Base-by-base conservation (phyloP, 1,140 invertebrate species). In the Chionoecetes opilio region DNA sequence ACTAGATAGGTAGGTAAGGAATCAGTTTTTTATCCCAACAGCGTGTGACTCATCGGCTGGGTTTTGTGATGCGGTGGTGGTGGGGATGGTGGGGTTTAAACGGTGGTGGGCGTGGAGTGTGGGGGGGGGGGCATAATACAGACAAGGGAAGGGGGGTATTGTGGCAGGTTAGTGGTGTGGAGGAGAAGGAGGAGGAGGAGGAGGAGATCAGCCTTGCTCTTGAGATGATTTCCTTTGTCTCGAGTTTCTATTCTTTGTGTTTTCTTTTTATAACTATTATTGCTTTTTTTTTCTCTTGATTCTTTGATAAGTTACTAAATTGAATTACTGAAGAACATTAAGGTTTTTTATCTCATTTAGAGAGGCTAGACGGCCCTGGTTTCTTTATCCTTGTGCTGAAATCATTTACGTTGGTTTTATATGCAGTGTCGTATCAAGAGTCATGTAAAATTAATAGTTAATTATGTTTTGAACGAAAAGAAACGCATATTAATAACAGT, bases 181-280 rank as follows among this genome's bases (percentile, higher is more conserved):
- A 75, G 8, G 21, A n/a, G 0, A 26, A n/a, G 63, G 63, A n/a
- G n/a, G 21, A 2, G 63, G 8, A 8, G 63, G 2, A 26, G 63
- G 63, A 26, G n/a, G 26, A 21, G 11, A n/a, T n/a, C n/a, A 75
- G 63, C n/a, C 63, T 75, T 75, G 63, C 63, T 17, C 2, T 26
- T 75, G 63, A 75, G n/a, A 75, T n/a, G 63, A 17, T 75, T 21
- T 75, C n/a, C 63, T 75, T 75, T 75, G 63, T n/a, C 63, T 75
- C 63, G 1, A 53, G 63, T 75, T 26, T 75, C n/a, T 75, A 75
- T n/a, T 75, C 63, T 26, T n/a, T 26, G 21, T n/a, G 26, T 75
- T n/a, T n/a, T 26, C 63, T n/a, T 75, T 75, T n/a, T 5, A 46
- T 14, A 46, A 14, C 5, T 14, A 46, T 46, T 46, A 14, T 46